These are phyloP conservation scores for Herminia tarsipennalis DNA, from an alignment of 2,888 invertebrate genomes.

Conservation along the genomic window DNA sequence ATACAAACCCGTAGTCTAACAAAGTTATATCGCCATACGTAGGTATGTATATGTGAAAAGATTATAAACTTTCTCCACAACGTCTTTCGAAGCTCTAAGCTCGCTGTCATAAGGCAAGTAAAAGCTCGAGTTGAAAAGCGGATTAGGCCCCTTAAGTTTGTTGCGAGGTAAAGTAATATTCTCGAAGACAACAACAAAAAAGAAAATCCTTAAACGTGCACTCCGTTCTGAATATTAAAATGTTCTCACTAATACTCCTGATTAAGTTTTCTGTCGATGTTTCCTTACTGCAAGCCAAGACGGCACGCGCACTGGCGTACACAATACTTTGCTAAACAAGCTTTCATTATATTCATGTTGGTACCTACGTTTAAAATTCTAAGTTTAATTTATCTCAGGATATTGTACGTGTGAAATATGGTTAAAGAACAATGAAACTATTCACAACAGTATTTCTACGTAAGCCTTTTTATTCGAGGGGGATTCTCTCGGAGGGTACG, in stretches of 20 bases:
- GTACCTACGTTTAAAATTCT: not conserved
- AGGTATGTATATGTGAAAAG: conserved; percentile 59
- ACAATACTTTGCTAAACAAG: not conserved
- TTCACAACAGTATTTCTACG: conserved; percentile 60
- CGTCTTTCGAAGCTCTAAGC: conserved; percentile 70
- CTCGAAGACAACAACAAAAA: conserved; percentile 67
- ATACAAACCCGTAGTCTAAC: conserved; percentile 25
- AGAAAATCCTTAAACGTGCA: conserved; percentile 61
- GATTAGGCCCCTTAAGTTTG: conserved; percentile 81
- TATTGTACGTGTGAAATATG: conserved; percentile 36
- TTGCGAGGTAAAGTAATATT: conserved; percentile 79
- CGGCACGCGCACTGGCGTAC: conserved; percentile 7
- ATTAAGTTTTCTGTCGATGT: conserved; percentile 53
- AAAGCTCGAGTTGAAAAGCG: conserved; percentile 79
- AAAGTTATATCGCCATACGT: conserved; percentile 36
- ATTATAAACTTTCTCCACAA: conserved; percentile 74
- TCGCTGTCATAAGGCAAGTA: conserved; percentile 79
- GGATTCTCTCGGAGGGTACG: conserved; percentile 61
- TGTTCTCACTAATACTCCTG: conserved; percentile 52
- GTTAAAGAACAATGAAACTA: conserved; percentile 56
- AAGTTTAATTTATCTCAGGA: not conserved
- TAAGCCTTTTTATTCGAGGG: conserved; percentile 72
- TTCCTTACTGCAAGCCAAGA: conserved; percentile 28
- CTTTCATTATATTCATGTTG: too few relatives aligned
- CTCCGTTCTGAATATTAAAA: conserved; percentile 67